These are phyloP conservation scores for Anoplius nigerrimus DNA, from an alignment of 2,888 invertebrate species.

Conservation along the genomic window DNA sequence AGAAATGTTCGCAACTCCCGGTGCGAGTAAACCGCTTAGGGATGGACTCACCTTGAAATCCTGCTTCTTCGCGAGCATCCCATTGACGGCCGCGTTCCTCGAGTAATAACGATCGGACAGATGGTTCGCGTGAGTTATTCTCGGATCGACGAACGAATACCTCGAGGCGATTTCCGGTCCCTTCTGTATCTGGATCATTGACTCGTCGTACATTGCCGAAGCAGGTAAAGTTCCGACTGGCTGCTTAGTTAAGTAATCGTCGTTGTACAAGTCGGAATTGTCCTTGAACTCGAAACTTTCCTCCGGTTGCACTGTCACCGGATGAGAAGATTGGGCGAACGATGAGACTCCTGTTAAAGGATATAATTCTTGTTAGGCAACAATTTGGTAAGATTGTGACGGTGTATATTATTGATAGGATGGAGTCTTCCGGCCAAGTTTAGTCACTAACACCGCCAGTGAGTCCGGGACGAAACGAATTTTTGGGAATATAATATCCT, in stretches of 20 bases:
- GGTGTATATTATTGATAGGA: no score
- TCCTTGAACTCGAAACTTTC: slow-evolving; percentile 88
- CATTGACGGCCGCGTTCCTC: slow-evolving; percentile 76
- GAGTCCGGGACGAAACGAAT: no score
- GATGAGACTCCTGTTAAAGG: slow-evolving; percentile 70
- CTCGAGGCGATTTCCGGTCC: slow-evolving; percentile 71
- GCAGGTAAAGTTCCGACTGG: slow-evolving; percentile 74
- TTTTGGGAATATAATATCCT: no score
- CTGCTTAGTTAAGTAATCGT: slow-evolving; percentile 75
- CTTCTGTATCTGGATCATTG: slow-evolving; percentile 63
- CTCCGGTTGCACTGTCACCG: slow-evolving; percentile 70
- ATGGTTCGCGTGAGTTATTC: slow-evolving; percentile 80
- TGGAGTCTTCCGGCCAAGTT: no score
- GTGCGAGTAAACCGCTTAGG: neutral
- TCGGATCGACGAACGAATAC: slow-evolving; percentile 79
- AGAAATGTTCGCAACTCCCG: no score
- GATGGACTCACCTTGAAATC: slow-evolving; percentile 81
- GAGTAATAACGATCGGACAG: slow-evolving; percentile 81
- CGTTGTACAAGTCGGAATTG: slow-evolving; percentile 77
- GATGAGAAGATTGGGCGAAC: slow-evolving; percentile 75
- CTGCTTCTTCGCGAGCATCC: slow-evolving; percentile 74
- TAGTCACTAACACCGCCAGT: no score
- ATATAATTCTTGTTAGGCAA: no score
- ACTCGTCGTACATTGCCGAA: slow-evolving; percentile 72
- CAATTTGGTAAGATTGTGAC: no score